Base-by-base conservation (phyloP, 2,888 invertebrate species). In the Torymus auratus region DNA sequence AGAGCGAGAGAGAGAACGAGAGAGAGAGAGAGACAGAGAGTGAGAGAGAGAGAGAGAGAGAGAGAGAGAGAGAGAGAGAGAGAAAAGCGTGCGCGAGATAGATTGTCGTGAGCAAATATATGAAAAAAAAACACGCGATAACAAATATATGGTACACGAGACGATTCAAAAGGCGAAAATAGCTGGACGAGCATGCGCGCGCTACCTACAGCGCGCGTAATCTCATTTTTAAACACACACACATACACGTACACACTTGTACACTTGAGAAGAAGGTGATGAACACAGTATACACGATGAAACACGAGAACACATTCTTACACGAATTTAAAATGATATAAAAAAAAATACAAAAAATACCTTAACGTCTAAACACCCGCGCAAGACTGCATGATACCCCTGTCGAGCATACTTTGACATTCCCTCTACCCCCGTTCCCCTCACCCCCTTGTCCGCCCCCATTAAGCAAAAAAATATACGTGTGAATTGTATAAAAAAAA, bases 281-380 rank as follows among this genome's bases (percentile, higher is more conserved):
- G 13, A 56, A 81, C 55, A 77, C 65, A 77, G 41, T 1, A 17
- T 41, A 79, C 53, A 82, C 53, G 62, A 23, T 69, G 4, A 23
- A 20, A 53, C 56, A 75, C 76, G 80, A 17, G 5, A 77, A 74
- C 81, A 7, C 65, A 2, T 41, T 41, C 41, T 41, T 69, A 80
- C 70, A 77, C 64, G 55, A 81, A 68, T 81, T 72, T 64, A 69
- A 80, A 75, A 67, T 60, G 41, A 62, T 75, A 70, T 65, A 76
- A 79, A 78, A 55, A 82, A 82, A 84, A 73, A 80, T 83, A 77
- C 80, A 73, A 70, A 13, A 70, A 2, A 72, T 58, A 76, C 65
- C 67, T 76, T 67, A 62, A 70, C 28, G 65, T 81, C 69, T 81
- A 76, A 72, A 77, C 64, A 80, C 72, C 58, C 50, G 78, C 67